These are phyloP conservation scores for Lophotriccus pileatus DNA, from an alignment of 2,797 vertebrate genomes.

Conservation along the genomic window DNA sequence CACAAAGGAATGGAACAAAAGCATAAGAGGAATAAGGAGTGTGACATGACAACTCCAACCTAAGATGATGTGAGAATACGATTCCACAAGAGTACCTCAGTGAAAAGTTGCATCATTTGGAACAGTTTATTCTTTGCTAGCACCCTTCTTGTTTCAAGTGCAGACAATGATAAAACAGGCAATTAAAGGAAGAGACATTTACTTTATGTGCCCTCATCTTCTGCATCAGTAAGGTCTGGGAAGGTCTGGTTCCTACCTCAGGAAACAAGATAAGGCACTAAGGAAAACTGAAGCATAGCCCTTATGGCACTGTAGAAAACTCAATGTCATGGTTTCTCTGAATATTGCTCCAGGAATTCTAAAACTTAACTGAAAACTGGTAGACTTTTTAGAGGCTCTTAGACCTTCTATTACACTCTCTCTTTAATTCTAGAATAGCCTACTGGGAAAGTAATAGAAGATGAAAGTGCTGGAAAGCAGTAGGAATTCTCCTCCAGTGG, in stretches of 20 bases:
- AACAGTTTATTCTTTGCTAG: background rate
- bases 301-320: background rate
- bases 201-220: background rate
- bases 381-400: background rate
- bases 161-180: background rate
- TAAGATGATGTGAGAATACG: background rate
- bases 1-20: background rate
- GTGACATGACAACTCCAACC: background rate
- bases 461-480: background rate
- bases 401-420: background rate
- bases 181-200: background rate
- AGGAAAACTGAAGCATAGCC: background rate
- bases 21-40: background rate
- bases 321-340: background rate
- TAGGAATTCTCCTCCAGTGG: background rate
- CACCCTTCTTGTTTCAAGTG: background rate
- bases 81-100: background rate
- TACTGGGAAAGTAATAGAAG: background rate
- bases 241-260: background rate
- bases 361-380: background rate
- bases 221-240: fast-evolving
- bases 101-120: background rate
- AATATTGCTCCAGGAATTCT: background rate
- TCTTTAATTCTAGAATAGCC: background rate
- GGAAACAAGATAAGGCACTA: background rate